Percentiles rank a stretch among this genome's conserved stretches.
Conservation (phyloP, 2,113 vertebrate species). For the Phalacrocorax carbo region DNA sequence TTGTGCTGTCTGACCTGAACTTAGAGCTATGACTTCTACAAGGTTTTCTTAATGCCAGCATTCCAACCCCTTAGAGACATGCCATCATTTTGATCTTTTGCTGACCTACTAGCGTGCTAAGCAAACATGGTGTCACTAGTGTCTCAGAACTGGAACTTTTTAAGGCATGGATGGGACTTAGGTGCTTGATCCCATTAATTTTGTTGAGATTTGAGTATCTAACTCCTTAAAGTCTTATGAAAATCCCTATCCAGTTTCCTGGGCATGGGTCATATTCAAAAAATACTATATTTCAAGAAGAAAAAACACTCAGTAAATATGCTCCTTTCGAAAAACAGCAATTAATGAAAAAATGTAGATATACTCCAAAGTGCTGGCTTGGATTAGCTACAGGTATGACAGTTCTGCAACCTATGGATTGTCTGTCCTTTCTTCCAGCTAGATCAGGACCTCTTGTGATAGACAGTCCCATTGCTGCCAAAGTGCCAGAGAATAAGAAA, state of each 20-base stretch:
- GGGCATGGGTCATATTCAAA: background rate
- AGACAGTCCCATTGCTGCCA: background rate
- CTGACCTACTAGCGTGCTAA: background rate
- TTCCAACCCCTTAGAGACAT: background rate
- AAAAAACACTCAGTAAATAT: background rate
- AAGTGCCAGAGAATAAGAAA: background rate
- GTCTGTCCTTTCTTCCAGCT: background rate
- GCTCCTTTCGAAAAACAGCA: background rate
- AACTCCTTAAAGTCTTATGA: background rate
- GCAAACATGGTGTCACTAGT: background rate
- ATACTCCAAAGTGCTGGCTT: background rate
- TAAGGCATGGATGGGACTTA: background rate
- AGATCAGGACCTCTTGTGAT: background rate
- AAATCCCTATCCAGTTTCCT: background rate
- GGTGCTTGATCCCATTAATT: background rate
- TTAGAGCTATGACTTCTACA: background rate
- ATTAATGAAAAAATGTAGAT: background rate
- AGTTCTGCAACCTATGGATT: background rate
- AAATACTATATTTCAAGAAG: background rate
- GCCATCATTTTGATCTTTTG: background rate
- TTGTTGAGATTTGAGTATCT: background rate
- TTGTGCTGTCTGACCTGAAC: background rate
- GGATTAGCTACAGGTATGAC: background rate
- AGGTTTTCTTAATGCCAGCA: background rate
- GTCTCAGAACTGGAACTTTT: background rate